Conservation (phyloP, 2,113 vertebrate species). For the Pteronura brasiliensis region DNA sequence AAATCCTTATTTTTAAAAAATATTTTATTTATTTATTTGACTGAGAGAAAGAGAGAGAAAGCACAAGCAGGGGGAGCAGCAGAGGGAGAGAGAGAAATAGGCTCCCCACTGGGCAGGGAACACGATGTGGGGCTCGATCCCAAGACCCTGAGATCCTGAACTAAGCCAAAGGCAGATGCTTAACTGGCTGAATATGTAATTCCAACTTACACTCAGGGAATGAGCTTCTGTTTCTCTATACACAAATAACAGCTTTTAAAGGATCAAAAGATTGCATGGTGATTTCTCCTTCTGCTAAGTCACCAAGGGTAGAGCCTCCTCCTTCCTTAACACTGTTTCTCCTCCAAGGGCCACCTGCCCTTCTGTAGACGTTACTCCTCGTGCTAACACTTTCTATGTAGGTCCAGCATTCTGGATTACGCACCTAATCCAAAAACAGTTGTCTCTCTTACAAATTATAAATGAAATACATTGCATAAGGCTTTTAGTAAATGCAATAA, state of each 20-base stretch:
- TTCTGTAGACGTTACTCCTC: neutral
- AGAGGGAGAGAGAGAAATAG: neutral
- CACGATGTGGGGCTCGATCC: neutral
- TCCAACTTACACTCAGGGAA: neutral
- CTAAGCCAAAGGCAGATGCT: neutral
- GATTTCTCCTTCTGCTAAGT: neutral
- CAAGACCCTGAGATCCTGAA: neutral
- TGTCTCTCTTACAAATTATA: neutral
- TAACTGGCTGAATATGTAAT: neutral
- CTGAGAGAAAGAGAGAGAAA: neutral
- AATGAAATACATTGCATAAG: neutral
- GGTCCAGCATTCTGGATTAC: neutral
- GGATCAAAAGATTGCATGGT: neutral
- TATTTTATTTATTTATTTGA: neutral
- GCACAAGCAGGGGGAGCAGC: neutral
- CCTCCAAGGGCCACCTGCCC: neutral
- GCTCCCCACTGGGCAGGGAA: neutral
- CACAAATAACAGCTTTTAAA: neutral
- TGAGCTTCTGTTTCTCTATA: neutral
- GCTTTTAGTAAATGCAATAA: neutral
- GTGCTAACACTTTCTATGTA: neutral
- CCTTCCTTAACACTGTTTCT: neutral
- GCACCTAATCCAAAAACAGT: neutral
- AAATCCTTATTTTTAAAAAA: neutral
- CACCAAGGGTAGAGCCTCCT: neutral